Evolutionary conservation across 64 coral and sea anemone genomes (phyloP).

Genomic region (Porites lutea): DNA sequence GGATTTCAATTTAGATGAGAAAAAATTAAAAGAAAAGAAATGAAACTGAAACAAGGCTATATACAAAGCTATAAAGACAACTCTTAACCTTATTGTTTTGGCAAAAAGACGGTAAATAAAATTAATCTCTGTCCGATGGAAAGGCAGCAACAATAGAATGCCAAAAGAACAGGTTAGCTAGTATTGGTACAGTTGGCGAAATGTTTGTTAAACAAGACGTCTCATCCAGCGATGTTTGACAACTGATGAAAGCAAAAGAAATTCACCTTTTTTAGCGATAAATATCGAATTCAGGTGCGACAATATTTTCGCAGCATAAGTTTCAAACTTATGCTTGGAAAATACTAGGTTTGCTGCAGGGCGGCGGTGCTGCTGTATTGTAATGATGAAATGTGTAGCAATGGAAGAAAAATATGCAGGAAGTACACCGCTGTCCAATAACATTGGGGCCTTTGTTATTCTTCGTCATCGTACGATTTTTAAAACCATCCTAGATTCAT

Average conservation of each 20-base stretch:
- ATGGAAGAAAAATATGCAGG: no score
- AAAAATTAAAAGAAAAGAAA: no score
- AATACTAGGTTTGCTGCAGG: background rate
- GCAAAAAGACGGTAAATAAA: background rate
- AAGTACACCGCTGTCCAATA: no score
- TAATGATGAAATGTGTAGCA: no score
- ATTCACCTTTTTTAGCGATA: background rate
- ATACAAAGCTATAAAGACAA: no score
- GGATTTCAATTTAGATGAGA: no score
- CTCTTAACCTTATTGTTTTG: no score
- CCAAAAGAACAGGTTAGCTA: background rate
- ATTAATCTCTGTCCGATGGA: background rate
- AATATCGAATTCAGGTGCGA: background rate
- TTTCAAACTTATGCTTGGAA: background rate
- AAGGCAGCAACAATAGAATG: background rate
- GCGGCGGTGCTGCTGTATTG: no score
- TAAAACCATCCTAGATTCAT: no score
- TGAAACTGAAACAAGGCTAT: no score
- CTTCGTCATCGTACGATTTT: no score
- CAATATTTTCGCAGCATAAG: background rate
- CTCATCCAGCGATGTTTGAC: background rate
- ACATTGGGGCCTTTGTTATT: no score
- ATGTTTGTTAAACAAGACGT: background rate
- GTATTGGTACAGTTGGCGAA: slow-evolving; percentile 29
- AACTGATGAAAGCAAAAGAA: background rate